Percentiles rank a stretch among this genome's conserved stretches.
These are phyloP conservation scores for Poliocrania exsul DNA, from an alignment of 2,797 vertebrate species.

Conservation along the genomic window DNA sequence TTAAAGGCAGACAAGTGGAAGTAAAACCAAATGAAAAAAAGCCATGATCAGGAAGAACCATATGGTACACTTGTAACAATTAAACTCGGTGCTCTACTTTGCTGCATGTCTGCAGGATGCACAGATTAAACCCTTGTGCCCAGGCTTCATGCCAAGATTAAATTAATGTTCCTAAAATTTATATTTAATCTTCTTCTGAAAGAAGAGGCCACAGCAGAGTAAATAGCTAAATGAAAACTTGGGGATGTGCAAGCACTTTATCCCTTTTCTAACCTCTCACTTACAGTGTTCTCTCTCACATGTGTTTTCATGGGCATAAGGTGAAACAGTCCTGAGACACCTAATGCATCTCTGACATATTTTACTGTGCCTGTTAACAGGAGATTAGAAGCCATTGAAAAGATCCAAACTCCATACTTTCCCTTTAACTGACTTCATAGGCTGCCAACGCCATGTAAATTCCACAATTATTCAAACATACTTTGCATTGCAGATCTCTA, in stretches of 20 bases:
- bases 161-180: conserved; percentile 48
- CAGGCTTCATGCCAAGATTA: conserved; percentile 34
- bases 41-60: not conserved
- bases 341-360: not conserved
- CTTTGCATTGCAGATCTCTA: not conserved
- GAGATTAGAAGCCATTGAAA: not conserved
- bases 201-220: not conserved
- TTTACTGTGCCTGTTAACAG: not conserved
- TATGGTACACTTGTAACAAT: conserved; percentile 32
- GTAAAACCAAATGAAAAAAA: not conserved
- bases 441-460: not conserved
- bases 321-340: not conserved
- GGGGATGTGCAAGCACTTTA: not conserved
- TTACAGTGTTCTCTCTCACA: fast-evolving
- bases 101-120: conserved; percentile 10
- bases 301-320: not conserved
- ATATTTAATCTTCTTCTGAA: conserved; percentile 41
- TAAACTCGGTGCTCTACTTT: conserved; percentile 24
- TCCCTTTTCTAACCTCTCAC: not conserved
- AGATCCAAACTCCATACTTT: not conserved
- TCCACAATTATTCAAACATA: not conserved
- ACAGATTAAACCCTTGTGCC: conserved; percentile 35
- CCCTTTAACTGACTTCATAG: not conserved
- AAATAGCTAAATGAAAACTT: conserved; percentile 5
- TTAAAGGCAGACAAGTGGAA: not conserved